Evolutionary conservation across 2,797 vertebrate species (phyloP), one percentile per base, ranked within the genome.

Genomic region (Hoplostethus atlanticus): DNA sequence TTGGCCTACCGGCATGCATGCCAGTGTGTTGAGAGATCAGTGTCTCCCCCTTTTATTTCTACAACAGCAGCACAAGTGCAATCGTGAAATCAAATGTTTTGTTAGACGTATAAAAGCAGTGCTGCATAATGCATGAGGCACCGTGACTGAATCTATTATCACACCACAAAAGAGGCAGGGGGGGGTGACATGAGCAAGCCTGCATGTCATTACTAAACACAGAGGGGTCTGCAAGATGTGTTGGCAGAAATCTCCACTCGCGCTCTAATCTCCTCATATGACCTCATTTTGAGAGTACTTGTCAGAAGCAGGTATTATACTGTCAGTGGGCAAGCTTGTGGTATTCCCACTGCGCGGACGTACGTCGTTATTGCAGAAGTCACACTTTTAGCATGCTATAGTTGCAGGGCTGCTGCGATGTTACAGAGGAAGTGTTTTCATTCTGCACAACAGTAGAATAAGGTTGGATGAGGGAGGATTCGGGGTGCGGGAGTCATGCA

Each of bases 51-150:
- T 6, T 11, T n/a, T 42, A 28, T 63, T 15, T 2, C 42, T 31
- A 52, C 68, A 68, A 42, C 70, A 47, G 66, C 62, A 44, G 53
- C 59, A 55, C 53, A 50, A 69, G 59, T 72, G 74, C 62, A 52
- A 53, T 44, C 50, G 10, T 74, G 73, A 81, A 81, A 79, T 77
- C 71, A 57, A 17, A 75, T 71, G 65, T 83, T 84, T 77, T 81
- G 85, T 72, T 61, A 64, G 2, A 60, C 9, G 3, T 47, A n/a
- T 52, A 44, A 64, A 68, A 56, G 68, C 36, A 34, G 2, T 77
- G 71, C 71, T 92, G 84, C 79, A 93, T 93, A 87, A 93, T 93
- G 83, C 88, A 92, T 90, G 82, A 89, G 74, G 80, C 46, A 47
- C 64, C 66, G 71, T 68, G 84, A 54, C 62, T 69, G 81, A 74